phyloP scores from a whole-genome alignment of 2,797 vertebrate species.

The Florisuga fusca region DNA sequence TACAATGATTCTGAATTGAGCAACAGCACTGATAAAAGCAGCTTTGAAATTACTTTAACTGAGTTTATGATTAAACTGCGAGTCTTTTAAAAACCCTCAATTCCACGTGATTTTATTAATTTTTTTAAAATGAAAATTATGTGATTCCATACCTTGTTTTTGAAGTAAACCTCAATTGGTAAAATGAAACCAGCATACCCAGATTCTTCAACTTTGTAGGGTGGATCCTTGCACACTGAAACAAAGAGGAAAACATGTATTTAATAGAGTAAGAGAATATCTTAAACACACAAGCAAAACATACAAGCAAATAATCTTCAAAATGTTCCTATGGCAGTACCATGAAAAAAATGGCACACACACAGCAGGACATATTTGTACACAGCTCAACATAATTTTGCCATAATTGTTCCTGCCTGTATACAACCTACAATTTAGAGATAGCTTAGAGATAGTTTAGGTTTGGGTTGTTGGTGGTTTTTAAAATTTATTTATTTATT shows the following conservation, averaged over 20 bases:
- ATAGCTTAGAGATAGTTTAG: neutral
- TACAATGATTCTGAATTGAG: neutral
- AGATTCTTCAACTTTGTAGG: constrained; percentile 98
- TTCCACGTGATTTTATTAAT: neutral
- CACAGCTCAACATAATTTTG: neutral
- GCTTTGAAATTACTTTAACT: neutral
- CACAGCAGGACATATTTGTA: rapidly evolving
- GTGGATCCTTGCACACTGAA: constrained; percentile 97
- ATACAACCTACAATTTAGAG: neutral
- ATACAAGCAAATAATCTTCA: neutral
- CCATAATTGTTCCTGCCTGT: neutral
- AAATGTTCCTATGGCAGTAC: neutral
- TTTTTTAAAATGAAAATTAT: neutral
- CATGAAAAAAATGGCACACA: neutral
- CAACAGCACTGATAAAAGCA: neutral
- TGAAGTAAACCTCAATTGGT: constrained; percentile 99
- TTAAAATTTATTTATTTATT: too few species aligned
- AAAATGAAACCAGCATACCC: constrained; percentile 99
- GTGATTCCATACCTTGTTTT: constrained; percentile 90
- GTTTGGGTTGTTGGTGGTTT: too few species aligned
- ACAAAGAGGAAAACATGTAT: constrained; percentile 21
- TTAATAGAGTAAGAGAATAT: neutral
- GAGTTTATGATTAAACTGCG: neutral
- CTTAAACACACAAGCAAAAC: neutral
- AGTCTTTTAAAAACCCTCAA: rapidly evolving